phyloP scores from a whole-genome alignment of 2,797 vertebrate species.

The Meriones psammophilus region DNA sequence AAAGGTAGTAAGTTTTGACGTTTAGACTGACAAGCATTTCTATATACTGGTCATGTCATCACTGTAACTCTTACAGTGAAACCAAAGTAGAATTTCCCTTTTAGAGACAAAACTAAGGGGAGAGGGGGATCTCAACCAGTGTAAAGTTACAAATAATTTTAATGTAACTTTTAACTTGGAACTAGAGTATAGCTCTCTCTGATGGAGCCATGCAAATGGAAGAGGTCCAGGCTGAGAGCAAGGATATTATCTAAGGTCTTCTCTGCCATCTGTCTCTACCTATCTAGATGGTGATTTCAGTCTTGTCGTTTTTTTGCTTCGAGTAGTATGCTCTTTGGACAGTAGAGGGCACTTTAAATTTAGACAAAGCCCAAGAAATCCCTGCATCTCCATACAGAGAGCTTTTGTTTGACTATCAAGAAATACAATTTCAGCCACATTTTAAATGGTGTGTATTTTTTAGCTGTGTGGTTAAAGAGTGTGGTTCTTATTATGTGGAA shows the following conservation, averaged over 20 bases:
- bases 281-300: constrained; percentile 56
- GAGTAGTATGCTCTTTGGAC: constrained; percentile 90
- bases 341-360: constrained; percentile 99
- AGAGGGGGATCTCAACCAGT: constrained; percentile 4
- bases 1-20: neutral
- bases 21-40: neutral
- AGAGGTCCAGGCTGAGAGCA: neutral
- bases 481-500: constrained; percentile 77
- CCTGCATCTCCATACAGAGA: constrained; percentile 84
- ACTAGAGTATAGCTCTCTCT: neutral
- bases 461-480: constrained; percentile 69
- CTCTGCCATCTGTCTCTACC: constrained; percentile 68
- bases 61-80: neutral
- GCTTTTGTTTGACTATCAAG: constrained; percentile 88
- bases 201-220: constrained; percentile 56
- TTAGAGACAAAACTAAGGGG: constrained; percentile 51
- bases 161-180: constrained; percentile 56
- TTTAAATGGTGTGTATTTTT: constrained; percentile 82
- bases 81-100: constrained; percentile 60
- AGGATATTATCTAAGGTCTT: constrained; percentile 29
- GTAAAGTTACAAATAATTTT: neutral
- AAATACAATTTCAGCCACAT: constrained; percentile 78
- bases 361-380: constrained; percentile 90
- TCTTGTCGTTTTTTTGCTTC: neutral
- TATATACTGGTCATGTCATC: neutral